Conservation (phyloP, 2,888 invertebrate species). For the Mesorhabditis sp. region DNA sequence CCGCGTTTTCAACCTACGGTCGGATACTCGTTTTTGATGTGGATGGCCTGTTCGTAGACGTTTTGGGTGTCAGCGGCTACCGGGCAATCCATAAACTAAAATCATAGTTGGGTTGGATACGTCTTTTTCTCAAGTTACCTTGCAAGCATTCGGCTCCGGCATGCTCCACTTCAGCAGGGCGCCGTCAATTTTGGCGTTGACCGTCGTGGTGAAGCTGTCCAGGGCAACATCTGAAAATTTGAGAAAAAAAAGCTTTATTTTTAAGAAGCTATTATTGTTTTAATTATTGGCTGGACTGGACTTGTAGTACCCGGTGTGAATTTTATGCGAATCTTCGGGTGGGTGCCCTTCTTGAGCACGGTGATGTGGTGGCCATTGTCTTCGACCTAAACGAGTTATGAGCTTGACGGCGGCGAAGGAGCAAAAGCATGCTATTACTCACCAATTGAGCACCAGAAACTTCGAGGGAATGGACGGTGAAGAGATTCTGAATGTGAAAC, state of each 20-base stretch:
- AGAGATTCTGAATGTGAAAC: background rate
- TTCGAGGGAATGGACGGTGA: background rate
- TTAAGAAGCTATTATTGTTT: background rate
- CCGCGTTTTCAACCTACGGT: background rate
- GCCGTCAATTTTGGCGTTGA: background rate
- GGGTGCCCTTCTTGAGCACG: background rate
- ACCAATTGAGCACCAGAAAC: background rate
- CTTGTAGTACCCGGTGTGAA: background rate
- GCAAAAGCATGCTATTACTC: background rate
- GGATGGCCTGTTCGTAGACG: constrained; percentile 4
- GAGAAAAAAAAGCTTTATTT: background rate
- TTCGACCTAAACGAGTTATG: background rate
- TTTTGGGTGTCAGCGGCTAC: background rate
- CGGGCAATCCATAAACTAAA: constrained; percentile 6
- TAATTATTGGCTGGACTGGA: background rate
- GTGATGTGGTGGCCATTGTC: background rate
- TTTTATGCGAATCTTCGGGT: background rate
- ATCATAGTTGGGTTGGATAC: background rate
- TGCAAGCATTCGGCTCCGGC: constrained; percentile 3
- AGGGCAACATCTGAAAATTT: background rate
- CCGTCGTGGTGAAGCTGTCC: background rate
- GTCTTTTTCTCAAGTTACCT: background rate
- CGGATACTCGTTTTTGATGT: background rate
- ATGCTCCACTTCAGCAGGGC: constrained; percentile 1
- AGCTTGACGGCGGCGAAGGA: too few relatives aligned